These are phyloP conservation scores for Linyphia triangularis DNA, from an alignment of 2,888 invertebrate genomes.

Conservation along the genomic window DNA sequence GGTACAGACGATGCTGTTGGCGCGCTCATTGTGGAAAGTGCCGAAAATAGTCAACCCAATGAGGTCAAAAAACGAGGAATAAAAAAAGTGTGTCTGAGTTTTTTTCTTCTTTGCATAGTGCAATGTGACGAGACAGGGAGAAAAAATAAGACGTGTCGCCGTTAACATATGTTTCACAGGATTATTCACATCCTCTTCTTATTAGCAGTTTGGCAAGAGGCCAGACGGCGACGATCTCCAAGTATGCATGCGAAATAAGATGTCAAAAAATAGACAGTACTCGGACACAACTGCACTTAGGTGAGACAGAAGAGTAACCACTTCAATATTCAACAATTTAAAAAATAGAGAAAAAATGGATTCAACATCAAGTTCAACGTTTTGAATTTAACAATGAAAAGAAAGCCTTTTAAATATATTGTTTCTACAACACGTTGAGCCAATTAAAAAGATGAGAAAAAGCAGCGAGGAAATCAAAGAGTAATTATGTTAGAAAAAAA, in stretches of 20 bases:
- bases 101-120: constrained; percentile 10
- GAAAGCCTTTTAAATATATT: no score
- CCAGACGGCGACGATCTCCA: neutral
- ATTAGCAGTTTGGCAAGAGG: neutral
- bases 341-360: no score
- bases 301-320: neutral
- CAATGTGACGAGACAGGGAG: neutral
- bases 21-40: neutral
- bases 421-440: no score
- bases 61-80: constrained; percentile 21
- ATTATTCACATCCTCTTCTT: neutral
- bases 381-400: no score
- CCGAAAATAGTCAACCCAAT: neutral
- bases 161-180: neutral
- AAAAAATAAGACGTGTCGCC: neutral
- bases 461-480: no score
- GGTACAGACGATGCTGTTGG: neutral
- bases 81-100: constrained; percentile 10
- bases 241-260: neutral
- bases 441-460: no score
- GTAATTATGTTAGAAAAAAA: no score
- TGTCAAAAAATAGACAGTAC: neutral
- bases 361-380: no score
- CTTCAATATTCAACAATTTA: no score
- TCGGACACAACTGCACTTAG: neutral